Evolutionary conservation across 1,140 invertebrate species (phyloP), one percentile per base, ranked within the genome.

Genomic region (Rhyzopertha dominica): DNA sequence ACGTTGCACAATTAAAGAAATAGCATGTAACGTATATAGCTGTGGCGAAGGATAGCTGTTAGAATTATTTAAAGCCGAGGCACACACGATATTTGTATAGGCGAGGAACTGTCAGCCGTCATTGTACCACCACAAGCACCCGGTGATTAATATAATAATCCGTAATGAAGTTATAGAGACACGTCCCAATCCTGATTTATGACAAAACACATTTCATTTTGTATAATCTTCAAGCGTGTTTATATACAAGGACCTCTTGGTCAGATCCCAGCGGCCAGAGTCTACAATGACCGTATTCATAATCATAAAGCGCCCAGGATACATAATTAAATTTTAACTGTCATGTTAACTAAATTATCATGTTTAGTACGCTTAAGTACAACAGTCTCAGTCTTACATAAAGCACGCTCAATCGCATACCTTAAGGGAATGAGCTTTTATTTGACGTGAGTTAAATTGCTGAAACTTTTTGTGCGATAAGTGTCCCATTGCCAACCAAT

Each of bases 81-180:
- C 42, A 44, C 29, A 44, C 16, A 44, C 28, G 32, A 16, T 26
- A 32, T 8, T 18, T 37, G 22, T 28, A 22, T 41, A 20, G 34
- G 25, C 13, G 39, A 41, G 31, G 24, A 47, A 38, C 54, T 59
- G 53, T 61, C 62, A 59, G 31, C 28, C n/a, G 18, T 35, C 41
- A 56, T 65, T 62, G 60, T 60, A 52, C 42, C 34, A 45, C 44
- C 52, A 56, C 54, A 62, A 62, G 55, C 51, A 47, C 37, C 32
- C 34, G 43, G 51, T 63, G 63, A 63, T 65, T 63, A 65, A 65
- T 65, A 61, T 59, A 61, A 63, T 61, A 58, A 58, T 58, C 61
- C 49, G 49, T 65, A 65, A 65, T 65, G 63, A 65, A 65, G 63
- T 63, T 63, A 65, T 62, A 65, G 54, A 54, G 59, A 61, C 56